Base-by-base conservation (phyloP, 2,113 vertebrate species). In the Globicephala melas region DNA sequence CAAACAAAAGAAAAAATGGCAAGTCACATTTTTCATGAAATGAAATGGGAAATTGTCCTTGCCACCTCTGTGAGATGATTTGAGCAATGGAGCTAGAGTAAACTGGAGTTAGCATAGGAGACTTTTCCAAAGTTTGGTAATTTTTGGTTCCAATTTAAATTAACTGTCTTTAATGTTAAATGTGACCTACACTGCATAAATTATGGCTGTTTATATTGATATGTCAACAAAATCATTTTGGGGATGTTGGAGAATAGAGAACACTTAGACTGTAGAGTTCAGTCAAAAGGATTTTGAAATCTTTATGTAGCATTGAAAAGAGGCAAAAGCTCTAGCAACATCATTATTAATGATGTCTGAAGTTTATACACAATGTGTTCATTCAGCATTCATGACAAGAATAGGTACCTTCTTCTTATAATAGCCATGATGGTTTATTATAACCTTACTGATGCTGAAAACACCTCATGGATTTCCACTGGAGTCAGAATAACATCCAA, bases 151-250 rank as follows among this genome's bases (percentile, higher is more conserved):
- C 38, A 53, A 50, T 50, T 95, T 89, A 79, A 95, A 93, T 95
- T 55, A 89, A 47, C 67, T 96, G 62, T 89, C 50, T 93, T 96
- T 85, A 68, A 83, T 90, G 68, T 95, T 63, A 95, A 97, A 95
- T 91, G 38, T 94, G 76, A 93, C 60, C 60, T 20, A 41, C 6
- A 21, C 44, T 91, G 31, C 80, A 58, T 91, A 87, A 89, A 91
- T 97, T 81, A 96, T 91, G 50, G 53, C 36, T 74, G 44, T 85
- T 94, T 93, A 82, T 26, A 89, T 89, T 79, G 73, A 95, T 97
- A 62, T 82, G 26, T 93, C 94, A 97, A 95, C 36, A 94, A 80
- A 92, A 92, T 93, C 33, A 96, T 96, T 95, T 86, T 33, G 90
- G 41, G 41, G 25, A 50, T 79, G 7, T 87, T 96, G 68, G 68